Evolutionary conservation across 2,888 invertebrate genomes (phyloP).

Genomic region (Eupithecia pulchellata): DNA sequence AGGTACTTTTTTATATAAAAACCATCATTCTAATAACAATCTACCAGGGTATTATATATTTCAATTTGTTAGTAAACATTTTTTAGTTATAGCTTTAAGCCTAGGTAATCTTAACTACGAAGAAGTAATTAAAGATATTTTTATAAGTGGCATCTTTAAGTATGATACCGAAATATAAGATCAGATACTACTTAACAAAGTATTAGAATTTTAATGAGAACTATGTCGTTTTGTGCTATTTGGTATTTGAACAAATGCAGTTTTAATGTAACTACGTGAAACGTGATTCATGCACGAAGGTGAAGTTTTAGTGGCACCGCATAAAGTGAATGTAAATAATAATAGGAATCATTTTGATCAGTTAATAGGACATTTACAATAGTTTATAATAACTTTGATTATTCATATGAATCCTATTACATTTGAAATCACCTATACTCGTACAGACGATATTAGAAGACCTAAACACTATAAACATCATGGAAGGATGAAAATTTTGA

Average conservation of each 20-base stretch:
- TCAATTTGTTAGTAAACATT: constrained; percentile 78
- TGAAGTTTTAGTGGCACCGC: constrained; percentile 41
- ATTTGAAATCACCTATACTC: constrained; percentile 30
- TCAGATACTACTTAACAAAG: constrained; percentile 63
- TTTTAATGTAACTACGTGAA: constrained; percentile 73
- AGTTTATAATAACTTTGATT: neutral
- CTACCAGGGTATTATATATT: constrained; percentile 80
- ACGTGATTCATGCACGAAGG: constrained; percentile 59
- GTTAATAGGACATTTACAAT: neutral
- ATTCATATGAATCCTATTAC: constrained; percentile 5
- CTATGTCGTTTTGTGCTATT: constrained; percentile 79
- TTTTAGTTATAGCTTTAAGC: constrained; percentile 79
- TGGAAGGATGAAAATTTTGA: constrained; percentile 79
- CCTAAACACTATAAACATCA: constrained; percentile 46
- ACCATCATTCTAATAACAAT: constrained; percentile 84
- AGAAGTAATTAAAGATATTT: constrained; percentile 76
- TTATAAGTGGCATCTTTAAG: constrained; percentile 53
- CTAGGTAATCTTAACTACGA: constrained; percentile 74
- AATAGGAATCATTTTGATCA: constrained; percentile 2
- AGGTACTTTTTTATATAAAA: constrained; percentile 73
- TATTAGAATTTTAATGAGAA: constrained; percentile 65
- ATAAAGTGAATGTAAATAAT: constrained; percentile 22
- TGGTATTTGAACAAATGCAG: constrained; percentile 81
- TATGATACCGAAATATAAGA: constrained; percentile 52
- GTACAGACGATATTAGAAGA: constrained; percentile 49